Evolutionary conservation across 2,888 invertebrate genomes (phyloP).

Genomic region (Ypsolopha sequella): DNA sequence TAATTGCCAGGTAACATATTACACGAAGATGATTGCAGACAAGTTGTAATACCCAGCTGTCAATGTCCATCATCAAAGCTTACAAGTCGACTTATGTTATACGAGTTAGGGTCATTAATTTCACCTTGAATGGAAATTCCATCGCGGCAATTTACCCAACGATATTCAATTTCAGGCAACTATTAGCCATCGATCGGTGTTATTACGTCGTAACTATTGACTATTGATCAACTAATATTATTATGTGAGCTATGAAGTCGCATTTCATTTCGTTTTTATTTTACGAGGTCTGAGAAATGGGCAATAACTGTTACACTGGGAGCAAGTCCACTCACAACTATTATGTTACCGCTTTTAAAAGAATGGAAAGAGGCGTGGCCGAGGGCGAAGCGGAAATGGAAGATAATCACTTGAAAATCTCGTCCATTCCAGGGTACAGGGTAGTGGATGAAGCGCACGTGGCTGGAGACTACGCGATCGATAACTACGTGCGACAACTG

Average conservation of each 20-base stretch:
- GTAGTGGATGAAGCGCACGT: conserved; percentile 42
- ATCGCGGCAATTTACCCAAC: no score
- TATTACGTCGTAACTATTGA: neutral
- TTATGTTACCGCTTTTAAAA: neutral
- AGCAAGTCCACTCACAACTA: neutral
- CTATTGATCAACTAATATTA: conserved; percentile 1
- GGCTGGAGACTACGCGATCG: conserved; percentile 39
- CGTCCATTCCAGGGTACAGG: conserved; percentile 12
- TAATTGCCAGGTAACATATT: no score
- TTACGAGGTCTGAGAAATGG: conserved; percentile 17
- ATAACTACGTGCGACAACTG: conserved; percentile 61
- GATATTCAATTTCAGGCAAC: no score
- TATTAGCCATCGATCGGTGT: no score
- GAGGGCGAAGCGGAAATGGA: conserved; percentile 11
- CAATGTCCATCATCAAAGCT: no score
- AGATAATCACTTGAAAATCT: conserved; percentile 2
- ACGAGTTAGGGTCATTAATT: no score
- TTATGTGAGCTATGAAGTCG: conserved; percentile 15
- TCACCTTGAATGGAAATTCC: no score
- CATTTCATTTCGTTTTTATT: conserved; percentile 31
- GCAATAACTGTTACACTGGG: neutral
- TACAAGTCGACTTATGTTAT: no score
- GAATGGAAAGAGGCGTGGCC: neutral
- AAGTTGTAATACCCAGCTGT: no score
- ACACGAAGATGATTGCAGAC: no score